Percentiles rank a stretch among this genome's conserved stretches.
These are phyloP conservation scores for Dicycla oo DNA, from an alignment of 2,888 invertebrate species.

Conservation along the genomic window DNA sequence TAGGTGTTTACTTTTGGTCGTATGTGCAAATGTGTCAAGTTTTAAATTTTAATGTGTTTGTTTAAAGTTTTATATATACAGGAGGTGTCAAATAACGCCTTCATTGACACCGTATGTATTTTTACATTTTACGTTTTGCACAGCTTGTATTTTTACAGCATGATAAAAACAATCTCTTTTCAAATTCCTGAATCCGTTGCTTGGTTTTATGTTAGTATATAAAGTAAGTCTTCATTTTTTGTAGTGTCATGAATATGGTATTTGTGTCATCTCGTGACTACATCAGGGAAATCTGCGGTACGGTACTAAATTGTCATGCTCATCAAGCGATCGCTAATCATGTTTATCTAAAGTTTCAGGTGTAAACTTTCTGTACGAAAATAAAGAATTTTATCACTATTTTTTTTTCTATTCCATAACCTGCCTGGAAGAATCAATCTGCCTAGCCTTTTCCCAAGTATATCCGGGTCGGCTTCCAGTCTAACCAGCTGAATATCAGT, in stretches of 20 bases:
- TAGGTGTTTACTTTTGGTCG: background rate
- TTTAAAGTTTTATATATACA: background rate
- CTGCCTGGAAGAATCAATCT: too few species aligned
- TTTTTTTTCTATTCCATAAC: too few species aligned
- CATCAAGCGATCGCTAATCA: conserved; percentile 14
- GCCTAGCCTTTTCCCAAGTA: too few species aligned
- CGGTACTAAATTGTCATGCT: conserved; percentile 25
- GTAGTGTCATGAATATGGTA: conserved; percentile 42
- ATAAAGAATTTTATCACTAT: background rate
- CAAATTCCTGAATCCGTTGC: background rate
- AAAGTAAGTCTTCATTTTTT: background rate
- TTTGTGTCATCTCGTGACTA: conserved; percentile 46
- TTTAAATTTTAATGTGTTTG: conserved; percentile 11
- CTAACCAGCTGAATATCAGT: too few species aligned
- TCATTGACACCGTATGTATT: background rate
- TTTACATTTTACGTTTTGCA: background rate
- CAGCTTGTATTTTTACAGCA: background rate
- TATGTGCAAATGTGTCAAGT: background rate
- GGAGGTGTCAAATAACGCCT: conserved; percentile 19
- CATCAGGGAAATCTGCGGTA: conserved; percentile 37
- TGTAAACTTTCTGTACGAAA: background rate
- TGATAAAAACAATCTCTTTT: background rate
- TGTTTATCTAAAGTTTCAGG: too few species aligned
- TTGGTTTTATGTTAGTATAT: background rate
- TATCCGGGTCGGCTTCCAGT: too few species aligned